Base-by-base conservation (phyloP, 2,888 invertebrate species). In the Nineta flava region DNA sequence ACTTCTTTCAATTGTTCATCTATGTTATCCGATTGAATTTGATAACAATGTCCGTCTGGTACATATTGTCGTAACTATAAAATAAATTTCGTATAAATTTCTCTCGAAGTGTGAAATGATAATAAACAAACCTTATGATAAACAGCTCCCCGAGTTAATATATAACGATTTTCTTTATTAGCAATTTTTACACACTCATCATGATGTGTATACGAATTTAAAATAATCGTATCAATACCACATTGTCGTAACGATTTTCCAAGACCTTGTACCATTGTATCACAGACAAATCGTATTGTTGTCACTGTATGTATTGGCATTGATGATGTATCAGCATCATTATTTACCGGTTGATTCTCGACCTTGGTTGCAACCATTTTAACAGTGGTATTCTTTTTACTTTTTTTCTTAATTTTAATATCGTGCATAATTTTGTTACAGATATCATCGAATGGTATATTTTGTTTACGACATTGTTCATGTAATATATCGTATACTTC, bases 401-500 rank as follows among this genome's bases (percentile, higher is more conserved):
- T 55, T 57, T 62, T 63, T 58, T 61, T 64, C 9, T 59, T 54
- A 51, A 67, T 66, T 57, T 71, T 73, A 48, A 71, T 66, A 61
- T 75, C 68, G 58, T 71, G 60, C 72, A 74, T 72, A 49, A 79
- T 62, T 61, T 75, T 71, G 61, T 72, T 72, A 57, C 78, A 78
- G 52, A 77, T 71, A 57, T 80, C 79, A 52, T 77, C 73, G 65
- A 82, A 81, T 49, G 76, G 73, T 50, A 80, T 73, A 32, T 68
- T 62, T 56, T 73, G 71, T 48, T 70, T 63, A 49, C 62, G 60
- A 56, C 71, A 72, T 52, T 70, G 67, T 21, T 56, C 51, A 56
- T 71, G 69, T 41, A 93, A 65, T 44, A 75, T 75, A 49, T 80
- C 73, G 66, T 87, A 90, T 35, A 92, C 73, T 68, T 88, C 79